Conservation (phyloP, 2,888 invertebrate species). For the Drosophila infuscata region DNA sequence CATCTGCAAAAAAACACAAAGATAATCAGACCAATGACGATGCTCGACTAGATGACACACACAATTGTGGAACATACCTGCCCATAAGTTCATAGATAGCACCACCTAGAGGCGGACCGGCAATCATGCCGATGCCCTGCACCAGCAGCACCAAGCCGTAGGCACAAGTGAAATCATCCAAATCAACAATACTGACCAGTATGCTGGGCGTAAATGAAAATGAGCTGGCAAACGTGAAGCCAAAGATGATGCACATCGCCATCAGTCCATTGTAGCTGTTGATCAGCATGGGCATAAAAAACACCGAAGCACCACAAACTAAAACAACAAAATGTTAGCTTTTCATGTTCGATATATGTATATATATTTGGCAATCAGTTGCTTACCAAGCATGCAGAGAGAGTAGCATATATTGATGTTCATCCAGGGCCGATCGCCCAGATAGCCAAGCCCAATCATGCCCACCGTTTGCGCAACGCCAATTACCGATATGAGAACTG, state of each 20-base stretch:
- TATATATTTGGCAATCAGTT: background rate
- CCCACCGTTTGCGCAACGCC: slow-evolving; percentile 96
- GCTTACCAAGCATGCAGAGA: slow-evolving; percentile 88
- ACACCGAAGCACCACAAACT: slow-evolving; percentile 84
- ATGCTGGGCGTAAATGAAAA: slow-evolving; percentile 96
- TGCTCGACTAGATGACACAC: background rate
- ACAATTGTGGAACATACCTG: slow-evolving; percentile 64
- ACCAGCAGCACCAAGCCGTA: slow-evolving; percentile 95
- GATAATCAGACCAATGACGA: background rate
- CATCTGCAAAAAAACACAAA: slow-evolving; percentile 85
- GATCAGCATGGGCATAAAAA: slow-evolving; percentile 83
- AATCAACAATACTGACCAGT: slow-evolving; percentile 93
- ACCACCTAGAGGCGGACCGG: slow-evolving; percentile 97
- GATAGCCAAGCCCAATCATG: slow-evolving; percentile 94
- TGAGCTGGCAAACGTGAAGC: slow-evolving; percentile 95
- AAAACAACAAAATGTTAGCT: slow-evolving; percentile 3
- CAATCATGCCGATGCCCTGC: slow-evolving; percentile 96
- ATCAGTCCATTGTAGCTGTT: slow-evolving; percentile 78
- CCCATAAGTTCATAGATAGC: slow-evolving; percentile 82
- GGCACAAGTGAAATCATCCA: slow-evolving; percentile 96
- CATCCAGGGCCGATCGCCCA: slow-evolving; percentile 94
- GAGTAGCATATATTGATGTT: slow-evolving; percentile 94
- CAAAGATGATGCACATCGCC: slow-evolving; percentile 89
- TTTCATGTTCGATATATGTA: background rate
- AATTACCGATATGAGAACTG: slow-evolving; percentile 93